Evolutionary conservation across 2,113 vertebrate species (phyloP), one percentile per base, ranked within the genome.

Genomic region (Stigmatopora argus): DNA sequence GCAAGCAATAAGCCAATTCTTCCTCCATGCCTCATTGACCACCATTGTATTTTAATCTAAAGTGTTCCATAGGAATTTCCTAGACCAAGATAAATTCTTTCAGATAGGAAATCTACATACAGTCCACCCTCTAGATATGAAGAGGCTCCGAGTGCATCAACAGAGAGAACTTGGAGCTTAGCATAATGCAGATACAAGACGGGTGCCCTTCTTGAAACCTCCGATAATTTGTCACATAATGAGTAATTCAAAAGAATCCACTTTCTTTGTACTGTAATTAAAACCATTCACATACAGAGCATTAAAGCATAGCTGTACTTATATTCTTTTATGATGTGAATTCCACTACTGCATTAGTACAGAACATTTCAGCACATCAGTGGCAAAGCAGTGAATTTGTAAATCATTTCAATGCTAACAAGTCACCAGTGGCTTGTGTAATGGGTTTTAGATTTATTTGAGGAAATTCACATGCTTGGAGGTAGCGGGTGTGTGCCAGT

Each of bases 271-370:
- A 57, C 57, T 64, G 58, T 75, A 81, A 80, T 82, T 80, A 75
- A 74, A 77, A 65, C 65, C 74, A 78, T 61, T 77, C 62, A 62
- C 64, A 74, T 78, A 48, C 67, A 76, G 77, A 74, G 77, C 71
- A 80, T 65, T 76, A 71, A 81, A 62, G 69, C 67, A 70, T 65
- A 21, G 35, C 62, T 31, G 31, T n/a, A 51, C 71, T 71, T 69
- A 73, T 55, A 71, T 64, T 74, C 21, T 65, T 82, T 74, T 80
- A 72, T 69, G 62, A 73, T 62, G 2, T 72, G 70, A 74, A 73
- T 80, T 77, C 44, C 72, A 78, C 48, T 67, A 38, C 46, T 66
- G 78, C 72, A 81, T 71, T 49, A 71, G 63, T 69, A 45, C 7
- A 60, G 64, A 59, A 59, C 31, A 44, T 78, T 65, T 56, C 19